Percentiles rank a stretch among this genome's conserved stretches.
Conservation (phyloP, 2,888 invertebrate genomes). For the Dolichomitus sp. region DNA sequence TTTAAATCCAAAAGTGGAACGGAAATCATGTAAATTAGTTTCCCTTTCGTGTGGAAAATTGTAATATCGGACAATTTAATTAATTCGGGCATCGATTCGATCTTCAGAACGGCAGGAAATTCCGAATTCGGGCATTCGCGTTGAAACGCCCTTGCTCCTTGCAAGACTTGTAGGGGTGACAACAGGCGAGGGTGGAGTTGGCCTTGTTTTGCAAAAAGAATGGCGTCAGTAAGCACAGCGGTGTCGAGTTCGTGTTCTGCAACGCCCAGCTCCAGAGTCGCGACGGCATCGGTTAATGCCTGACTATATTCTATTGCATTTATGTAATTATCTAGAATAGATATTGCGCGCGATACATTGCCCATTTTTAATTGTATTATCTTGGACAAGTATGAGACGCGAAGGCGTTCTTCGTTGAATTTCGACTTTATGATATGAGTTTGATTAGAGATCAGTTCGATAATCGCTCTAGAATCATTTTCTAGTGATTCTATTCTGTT, state of each 20-base stretch:
- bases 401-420: not conserved
- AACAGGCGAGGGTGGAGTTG: not conserved
- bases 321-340: not conserved
- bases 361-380: not conserved
- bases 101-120: not conserved
- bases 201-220: constrained; percentile 14
- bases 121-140: not conserved
- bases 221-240: constrained; percentile 1
- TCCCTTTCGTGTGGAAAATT: not conserved
- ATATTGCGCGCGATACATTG: not conserved
- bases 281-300: not conserved
- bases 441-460: not conserved
- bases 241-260: constrained; percentile 17
- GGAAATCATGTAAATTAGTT: not conserved
- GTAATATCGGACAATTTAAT: not conserved
- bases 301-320: not conserved
- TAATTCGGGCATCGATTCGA: not conserved
- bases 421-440: constrained; percentile 4
- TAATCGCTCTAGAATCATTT: constrained; percentile 11
- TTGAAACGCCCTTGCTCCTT: constrained; percentile 1
- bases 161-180: not conserved
- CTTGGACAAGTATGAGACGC: not conserved
- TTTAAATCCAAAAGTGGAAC: not conserved
- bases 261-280: not conserved
- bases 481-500: constrained; percentile 7